phyloP scores from a whole-genome alignment of 2,113 vertebrate genomes.

The Casuarius casuarius region DNA sequence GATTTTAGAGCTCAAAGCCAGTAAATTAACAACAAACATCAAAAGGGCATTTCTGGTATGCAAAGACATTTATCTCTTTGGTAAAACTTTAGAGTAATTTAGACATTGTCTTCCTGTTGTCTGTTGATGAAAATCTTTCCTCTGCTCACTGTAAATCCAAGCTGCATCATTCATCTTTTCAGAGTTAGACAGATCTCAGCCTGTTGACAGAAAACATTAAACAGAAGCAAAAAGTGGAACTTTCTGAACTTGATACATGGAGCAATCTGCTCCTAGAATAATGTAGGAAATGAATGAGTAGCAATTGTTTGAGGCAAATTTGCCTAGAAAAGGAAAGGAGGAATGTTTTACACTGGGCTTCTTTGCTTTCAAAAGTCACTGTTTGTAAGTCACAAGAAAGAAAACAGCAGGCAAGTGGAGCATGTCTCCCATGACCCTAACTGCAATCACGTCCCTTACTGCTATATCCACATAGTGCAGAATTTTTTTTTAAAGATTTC shows the following conservation, averaged over 20 bases:
- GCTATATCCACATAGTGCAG: background rate
- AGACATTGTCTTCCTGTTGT: background rate
- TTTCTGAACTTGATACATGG: background rate
- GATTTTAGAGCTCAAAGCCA: background rate
- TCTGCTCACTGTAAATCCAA: background rate
- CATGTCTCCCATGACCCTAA: background rate
- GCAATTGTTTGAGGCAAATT: background rate
- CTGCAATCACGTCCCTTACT: background rate
- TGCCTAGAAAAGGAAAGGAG: background rate
- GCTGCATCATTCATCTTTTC: background rate
- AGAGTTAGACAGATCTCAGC: background rate
- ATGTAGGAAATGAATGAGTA: rapidly evolving
- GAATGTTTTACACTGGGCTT: background rate
- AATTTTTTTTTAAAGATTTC: background rate
- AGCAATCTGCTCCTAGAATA: background rate
- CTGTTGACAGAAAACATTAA: background rate
- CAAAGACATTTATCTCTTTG: background rate
- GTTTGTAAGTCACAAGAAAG: background rate
- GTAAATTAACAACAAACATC: background rate
- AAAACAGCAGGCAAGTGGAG: background rate
- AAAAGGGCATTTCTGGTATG: background rate
- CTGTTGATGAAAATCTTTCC: background rate
- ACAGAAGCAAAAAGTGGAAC: background rate
- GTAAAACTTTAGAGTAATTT: background rate
- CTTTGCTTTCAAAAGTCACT: background rate